Evolutionary conservation across 1,140 invertebrate genomes (phyloP).

Genomic region (Scaptomyza pallida): DNA sequence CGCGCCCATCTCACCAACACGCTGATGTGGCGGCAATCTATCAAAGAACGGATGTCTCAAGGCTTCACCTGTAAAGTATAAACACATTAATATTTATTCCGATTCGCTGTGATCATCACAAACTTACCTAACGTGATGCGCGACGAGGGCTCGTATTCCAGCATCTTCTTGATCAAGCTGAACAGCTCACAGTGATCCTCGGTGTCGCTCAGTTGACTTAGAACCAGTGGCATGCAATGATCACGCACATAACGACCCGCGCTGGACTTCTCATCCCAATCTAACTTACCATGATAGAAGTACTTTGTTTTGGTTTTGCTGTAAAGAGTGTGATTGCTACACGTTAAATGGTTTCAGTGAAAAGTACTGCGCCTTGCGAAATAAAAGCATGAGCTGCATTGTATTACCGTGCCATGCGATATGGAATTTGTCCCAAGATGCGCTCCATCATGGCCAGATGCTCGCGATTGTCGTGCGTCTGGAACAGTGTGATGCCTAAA

Average conservation of each 20-base stretch:
- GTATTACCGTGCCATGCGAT: conserved; percentile 87
- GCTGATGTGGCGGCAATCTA: conserved; percentile 90
- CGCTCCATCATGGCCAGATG: conserved; percentile 98
- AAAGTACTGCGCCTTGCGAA: conserved; percentile 65
- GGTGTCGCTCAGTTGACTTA: conserved; percentile 95
- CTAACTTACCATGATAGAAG: conserved; percentile 96
- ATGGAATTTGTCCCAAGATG: conserved; percentile 97
- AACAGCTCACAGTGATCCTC: conserved; percentile 97
- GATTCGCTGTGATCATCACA: not conserved
- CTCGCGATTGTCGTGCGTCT: conserved; percentile 99
- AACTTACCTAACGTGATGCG: conserved; percentile 91
- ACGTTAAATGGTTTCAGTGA: conserved; percentile 82
- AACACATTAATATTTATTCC: not conserved
- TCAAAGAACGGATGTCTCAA: conserved; percentile 97
- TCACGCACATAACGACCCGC: conserved; percentile 98
- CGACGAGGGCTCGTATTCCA: conserved; percentile 97
- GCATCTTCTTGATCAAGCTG: conserved; percentile 96
- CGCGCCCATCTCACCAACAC: conserved; percentile 86
- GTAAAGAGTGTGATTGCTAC: conserved; percentile 83
- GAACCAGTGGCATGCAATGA: conserved; percentile 98
- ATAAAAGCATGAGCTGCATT: conserved; percentile 81
- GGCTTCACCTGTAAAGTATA: conserved; percentile 87
- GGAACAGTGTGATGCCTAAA: conserved; percentile 98
- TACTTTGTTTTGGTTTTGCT: conserved; percentile 98
- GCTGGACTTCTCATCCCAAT: conserved; percentile 97